Percentiles rank a stretch among this genome's conserved stretches.
These are phyloP conservation scores for Porites cylindrica DNA, from an alignment of 92 coral and sea anemone genomes.

Conservation along the genomic window DNA sequence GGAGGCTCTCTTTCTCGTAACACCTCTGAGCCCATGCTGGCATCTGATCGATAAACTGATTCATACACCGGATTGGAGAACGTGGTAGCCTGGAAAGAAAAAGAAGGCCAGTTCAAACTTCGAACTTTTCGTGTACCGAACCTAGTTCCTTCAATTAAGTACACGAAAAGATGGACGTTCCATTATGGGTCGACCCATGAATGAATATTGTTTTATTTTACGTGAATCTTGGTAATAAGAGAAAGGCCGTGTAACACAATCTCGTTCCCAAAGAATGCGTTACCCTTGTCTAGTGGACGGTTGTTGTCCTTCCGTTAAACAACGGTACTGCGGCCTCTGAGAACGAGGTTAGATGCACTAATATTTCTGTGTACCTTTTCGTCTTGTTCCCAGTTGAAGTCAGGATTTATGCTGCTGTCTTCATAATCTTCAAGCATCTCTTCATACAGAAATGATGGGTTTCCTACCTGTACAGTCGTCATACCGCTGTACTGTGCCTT, in stretches of 20 bases:
- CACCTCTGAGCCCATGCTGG: slow-evolving; percentile 71
- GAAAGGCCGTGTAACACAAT: neutral
- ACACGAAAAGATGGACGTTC: too few species aligned
- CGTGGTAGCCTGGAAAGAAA: slow-evolving; percentile 69
- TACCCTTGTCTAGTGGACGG: too few species aligned
- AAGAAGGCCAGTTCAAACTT: neutral
- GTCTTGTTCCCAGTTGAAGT: slow-evolving; percentile 60
- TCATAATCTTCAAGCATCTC: slow-evolving; percentile 93
- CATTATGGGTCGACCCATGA: too few species aligned
- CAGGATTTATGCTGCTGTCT: slow-evolving; percentile 55
- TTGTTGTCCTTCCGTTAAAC: too few species aligned
- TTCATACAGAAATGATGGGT: slow-evolving; percentile 92
- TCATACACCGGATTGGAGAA: slow-evolving; percentile 98
- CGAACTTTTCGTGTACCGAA: too few species aligned
- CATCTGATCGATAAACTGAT: slow-evolving; percentile 75
- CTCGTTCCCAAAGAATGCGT: neutral
- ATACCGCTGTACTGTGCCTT: slow-evolving; percentile 77
- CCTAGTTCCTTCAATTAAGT: too few species aligned
- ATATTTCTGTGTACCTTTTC: slow-evolving; percentile 57
- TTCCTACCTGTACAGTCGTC: slow-evolving; percentile 82
- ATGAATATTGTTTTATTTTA: too few species aligned
- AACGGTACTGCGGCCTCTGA: too few species aligned
- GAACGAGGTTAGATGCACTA: too few species aligned
- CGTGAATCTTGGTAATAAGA: too few species aligned
- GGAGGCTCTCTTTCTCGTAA: slow-evolving; percentile 70